Evolutionary conservation across 92 coral and sea anemone species (phyloP), one percentile per base, ranked within the genome.

Genomic region (Montipora capitata): DNA sequence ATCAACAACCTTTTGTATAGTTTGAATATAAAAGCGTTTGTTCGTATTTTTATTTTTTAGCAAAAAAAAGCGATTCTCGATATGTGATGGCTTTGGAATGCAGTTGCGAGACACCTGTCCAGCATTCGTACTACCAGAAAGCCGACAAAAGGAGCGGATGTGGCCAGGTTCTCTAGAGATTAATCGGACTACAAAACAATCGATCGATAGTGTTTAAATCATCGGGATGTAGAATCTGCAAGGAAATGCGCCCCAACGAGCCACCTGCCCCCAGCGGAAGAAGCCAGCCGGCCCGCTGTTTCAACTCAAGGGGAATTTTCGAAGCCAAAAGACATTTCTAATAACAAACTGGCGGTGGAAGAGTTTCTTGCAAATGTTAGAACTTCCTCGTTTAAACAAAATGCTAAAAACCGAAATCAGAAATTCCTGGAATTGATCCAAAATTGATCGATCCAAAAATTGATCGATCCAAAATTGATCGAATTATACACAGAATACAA

Each of bases 111-210:
- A 82, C 87, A 82, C 87, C 87, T 82, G 79, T 82, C 42, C 2
- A 14, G 13, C 20, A 57, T 71, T 72, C 14, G 49, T 40, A 67
- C 71, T 82, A 61, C 79, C 56, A 49, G 15, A 5, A 40, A 18
- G 38, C 78, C 12, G 87, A 82, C 79, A 82, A 82, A 54, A 72
- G 35, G 87, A 59, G 42, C 69, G 79, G 79, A 82, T 52, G 72
- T 56, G 18, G 52, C 40, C 42, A 56, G 45, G 39, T 3, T 72
- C 87, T 82, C 87, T 10, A 54, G 79, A 72, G 87, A 82, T 44
- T 82, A 12, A 13, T 40, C 27, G 27, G 35, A 56, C 59, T 1
- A 58, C 44, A 8, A 68, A 82, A 59, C 72, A 72, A 72, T 82
- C 14, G 38, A 54, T 57, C 62, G 49, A 57, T 72, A 41, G 77